Percentiles rank a stretch among this genome's conserved stretches.
phyloP scores from a whole-genome alignment of 2,888 invertebrate species.

The Coenonympha glycerion region DNA sequence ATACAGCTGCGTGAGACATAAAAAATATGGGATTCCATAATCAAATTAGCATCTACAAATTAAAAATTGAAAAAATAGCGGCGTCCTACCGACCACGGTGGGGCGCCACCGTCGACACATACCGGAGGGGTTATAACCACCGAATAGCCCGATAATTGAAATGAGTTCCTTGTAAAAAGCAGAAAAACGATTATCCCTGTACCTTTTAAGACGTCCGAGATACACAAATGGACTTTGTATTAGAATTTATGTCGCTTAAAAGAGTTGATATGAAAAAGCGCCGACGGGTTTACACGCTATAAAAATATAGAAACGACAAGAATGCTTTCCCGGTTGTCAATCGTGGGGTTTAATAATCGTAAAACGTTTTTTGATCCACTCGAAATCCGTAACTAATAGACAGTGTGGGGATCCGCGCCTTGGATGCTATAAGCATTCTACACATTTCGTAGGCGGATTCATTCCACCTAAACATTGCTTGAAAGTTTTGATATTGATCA shows the following conservation, averaged over 20 bases:
- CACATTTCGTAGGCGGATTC: not conserved
- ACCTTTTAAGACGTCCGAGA: constrained; percentile 75
- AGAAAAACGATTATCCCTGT: constrained; percentile 74
- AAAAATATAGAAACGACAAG: constrained; percentile 73
- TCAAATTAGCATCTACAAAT: constrained; percentile 72
- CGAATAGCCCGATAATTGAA: constrained; percentile 75
- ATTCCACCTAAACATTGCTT: too few relatives aligned
- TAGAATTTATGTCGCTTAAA: constrained; percentile 76
- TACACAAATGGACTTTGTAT: constrained; percentile 76
- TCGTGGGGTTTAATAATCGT: constrained; percentile 72
- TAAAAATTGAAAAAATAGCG: constrained; percentile 55
- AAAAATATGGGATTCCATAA: constrained; percentile 57
- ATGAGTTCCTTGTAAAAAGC: constrained; percentile 76
- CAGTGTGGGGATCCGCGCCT: not conserved
- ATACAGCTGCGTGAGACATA: constrained; percentile 56
- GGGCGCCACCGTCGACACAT: constrained; percentile 70
- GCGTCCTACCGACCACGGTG: constrained; percentile 57
- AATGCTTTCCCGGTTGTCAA: constrained; percentile 73
- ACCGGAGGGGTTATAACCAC: constrained; percentile 69
- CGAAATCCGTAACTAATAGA: constrained; percentile 28
- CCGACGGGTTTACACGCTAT: constrained; percentile 75
- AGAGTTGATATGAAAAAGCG: constrained; percentile 73
- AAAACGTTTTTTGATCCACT: constrained; percentile 70
- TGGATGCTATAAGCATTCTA: not conserved
- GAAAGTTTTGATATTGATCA: too few relatives aligned